These are phyloP conservation scores for Thalassarche chlororhynchos DNA, from an alignment of 2,113 vertebrate genomes.

Conservation along the genomic window DNA sequence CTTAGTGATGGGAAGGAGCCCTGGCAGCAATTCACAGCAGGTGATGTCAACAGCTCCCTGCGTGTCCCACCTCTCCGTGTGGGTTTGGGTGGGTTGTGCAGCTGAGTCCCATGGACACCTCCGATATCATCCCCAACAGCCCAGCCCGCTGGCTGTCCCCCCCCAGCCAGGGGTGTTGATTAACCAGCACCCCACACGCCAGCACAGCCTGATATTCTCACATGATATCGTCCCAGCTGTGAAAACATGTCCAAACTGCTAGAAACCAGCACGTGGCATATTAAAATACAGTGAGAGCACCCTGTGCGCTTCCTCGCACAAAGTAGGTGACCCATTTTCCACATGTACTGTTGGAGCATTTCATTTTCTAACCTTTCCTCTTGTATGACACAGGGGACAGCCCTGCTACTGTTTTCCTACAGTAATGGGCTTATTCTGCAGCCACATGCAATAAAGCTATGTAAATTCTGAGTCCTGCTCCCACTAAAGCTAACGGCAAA, in stretches of 20 bases:
- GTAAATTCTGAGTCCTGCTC: not conserved
- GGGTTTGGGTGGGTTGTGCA: not conserved
- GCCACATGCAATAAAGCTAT: not conserved
- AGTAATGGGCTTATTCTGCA: not conserved
- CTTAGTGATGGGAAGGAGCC: not conserved
- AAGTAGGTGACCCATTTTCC: not conserved
- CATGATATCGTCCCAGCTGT: rapidly evolving
- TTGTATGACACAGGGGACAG: not conserved
- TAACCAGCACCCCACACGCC: not conserved
- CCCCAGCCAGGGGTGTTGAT: not conserved
- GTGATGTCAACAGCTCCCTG: not conserved
- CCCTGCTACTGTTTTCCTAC: not conserved
- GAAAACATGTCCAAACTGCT: not conserved
- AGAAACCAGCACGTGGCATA: not conserved
- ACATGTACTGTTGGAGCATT: rapidly evolving
- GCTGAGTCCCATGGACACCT: not conserved
- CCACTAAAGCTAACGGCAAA: not conserved
- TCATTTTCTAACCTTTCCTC: not conserved
- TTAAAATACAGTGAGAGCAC: not conserved
- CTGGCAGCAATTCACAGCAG: not conserved
- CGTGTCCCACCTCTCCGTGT: rapidly evolving
- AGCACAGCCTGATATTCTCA: not conserved
- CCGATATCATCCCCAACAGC: not conserved
- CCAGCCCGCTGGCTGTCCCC: not conserved
- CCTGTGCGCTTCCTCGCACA: not conserved